Evolutionary conservation across 2,888 invertebrate species (phyloP), one percentile per base, ranked within the genome.

Genomic region (Zhuqinia jingwanae): DNA sequence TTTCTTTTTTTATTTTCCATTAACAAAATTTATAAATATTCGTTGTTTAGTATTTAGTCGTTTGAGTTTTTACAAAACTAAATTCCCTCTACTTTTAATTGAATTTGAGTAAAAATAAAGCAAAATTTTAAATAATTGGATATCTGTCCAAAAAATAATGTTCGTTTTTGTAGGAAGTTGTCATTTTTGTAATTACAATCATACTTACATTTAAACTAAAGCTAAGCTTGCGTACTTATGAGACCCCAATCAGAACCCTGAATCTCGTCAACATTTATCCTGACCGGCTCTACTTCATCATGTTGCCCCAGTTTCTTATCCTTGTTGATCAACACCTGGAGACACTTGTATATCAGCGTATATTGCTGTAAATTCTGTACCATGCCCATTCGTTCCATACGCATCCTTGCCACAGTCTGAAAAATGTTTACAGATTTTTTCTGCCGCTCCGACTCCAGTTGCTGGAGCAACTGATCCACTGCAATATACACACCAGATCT

Each of bases 271-370:
- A 27, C 15, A 22, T 36, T 36, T n/a, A 79, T 68, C 15, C 17
- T 30, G 20, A 6, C 30, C 10, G 79, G 65, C n/a, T 78, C 60
- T 22, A n/a, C n/a, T n/a, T 45, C 60, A 5, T 30, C 22, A 0
- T 36, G 27, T 17, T 25, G 10, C 47, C 17, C 27, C 56, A 13
- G 13, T 17, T 10, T 8, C 15, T 1, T 17, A 25, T n/a, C 20
- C 22, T 0, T 42, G 20, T 3, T 17, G 17, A 25, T 58, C 8
- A 82, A 27, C 0, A 42, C 47, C 92, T 98, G 94, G 84, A 99
- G 94, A 93, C 99, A 99, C 93, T 99, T 98, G 93, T 99, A 98
- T 91, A 99, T 97, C 93, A 99, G 99, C 92, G 99, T 98, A 93
- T 99, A 99, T 93, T 99, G 99, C 94, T 98, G 98, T 94, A 99